Conservation (phyloP, 1,140 invertebrate species). For the Parapsyche elsis region DNA sequence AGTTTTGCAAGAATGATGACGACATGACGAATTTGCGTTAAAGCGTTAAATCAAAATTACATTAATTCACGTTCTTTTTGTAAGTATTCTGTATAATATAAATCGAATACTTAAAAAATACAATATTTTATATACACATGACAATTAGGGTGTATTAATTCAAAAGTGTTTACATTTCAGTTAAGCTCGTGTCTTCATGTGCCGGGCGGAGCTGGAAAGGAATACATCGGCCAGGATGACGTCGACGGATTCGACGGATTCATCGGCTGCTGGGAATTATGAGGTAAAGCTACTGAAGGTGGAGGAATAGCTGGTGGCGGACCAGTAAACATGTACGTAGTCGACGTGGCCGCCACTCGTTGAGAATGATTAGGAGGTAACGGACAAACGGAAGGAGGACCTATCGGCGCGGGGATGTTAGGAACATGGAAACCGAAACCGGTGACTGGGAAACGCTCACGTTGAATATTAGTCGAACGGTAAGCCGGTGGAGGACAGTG, state of each 20-base stretch:
- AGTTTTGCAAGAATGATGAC: no score
- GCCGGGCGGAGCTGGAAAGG: constrained; percentile 22
- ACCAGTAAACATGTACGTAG: not conserved
- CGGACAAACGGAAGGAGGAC: no score
- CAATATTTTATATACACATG: no score
- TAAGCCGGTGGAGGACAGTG: not conserved
- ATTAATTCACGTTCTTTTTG: no score
- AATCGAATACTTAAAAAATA: no score
- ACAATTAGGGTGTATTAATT: no score
- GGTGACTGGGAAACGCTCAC: not conserved
- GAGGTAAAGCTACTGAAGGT: not conserved
- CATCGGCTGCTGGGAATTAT: not conserved
- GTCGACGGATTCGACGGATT: not conserved
- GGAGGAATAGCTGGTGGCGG: not conserved
- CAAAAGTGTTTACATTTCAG: no score
- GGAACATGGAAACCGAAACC: not conserved
- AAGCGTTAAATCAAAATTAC: no score
- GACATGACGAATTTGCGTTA: no score
- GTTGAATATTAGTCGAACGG: not conserved
- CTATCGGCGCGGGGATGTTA: no score
- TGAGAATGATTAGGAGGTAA: not conserved
- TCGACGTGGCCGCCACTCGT: not conserved
- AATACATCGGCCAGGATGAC: not conserved
- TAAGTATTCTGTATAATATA: no score
- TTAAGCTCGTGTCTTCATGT: constrained; percentile 18